Base-by-base conservation (phyloP, 2,888 invertebrate species). In the Protophormia terraenovae region DNA sequence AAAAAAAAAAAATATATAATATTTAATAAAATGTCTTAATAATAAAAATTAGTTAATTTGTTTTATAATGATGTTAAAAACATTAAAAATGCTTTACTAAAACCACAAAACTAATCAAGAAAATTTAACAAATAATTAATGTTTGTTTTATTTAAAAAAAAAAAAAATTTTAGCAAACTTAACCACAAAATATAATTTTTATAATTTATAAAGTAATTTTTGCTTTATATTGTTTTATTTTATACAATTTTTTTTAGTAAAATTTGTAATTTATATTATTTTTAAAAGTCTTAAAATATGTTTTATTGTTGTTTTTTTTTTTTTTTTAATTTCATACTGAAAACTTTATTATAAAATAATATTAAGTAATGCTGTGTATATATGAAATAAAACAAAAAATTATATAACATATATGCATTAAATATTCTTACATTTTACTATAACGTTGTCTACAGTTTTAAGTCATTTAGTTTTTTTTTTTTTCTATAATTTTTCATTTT, bases 51-150 rank as follows among this genome's bases (percentile, higher is more conserved):
- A 80, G 75, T 76, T 76, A 84, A 80, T 80, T 75, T 64, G n/a
- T 80, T 75, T 66, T 45, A 58, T 66, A 50, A 71, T 38, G 41
- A 80, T 76, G 76, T 79, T 84, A 38, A 64, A 71, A 79, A 84
- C 80, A 84, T 84, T 80, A 7, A 58, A 84, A 75, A 55, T 75
- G 69, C 78, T 84, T 79, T 84, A 79, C 50, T 67, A 71, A 82
- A 64, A 58, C 72, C 41, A 73, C 41, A 64, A 72, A 72, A 62
- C 62, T 75, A 62, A 75, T 73, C 50, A 62, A 58, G 8, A 67
- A 41, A 12, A 50, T 72, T 58, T 47, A 29, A 41, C 16, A 75
- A 50, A 58, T 55, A 76, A 50, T 32, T 67, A 72, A 60, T 73
- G 32, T 69, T 73, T 77, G 41, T 67, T 29, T 19, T 22, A 22